Percentiles rank a stretch among this genome's conserved stretches.
Evolutionary conservation across 2,113 vertebrate species (phyloP).

Genomic region (Hippoglossus stenolepis): DNA sequence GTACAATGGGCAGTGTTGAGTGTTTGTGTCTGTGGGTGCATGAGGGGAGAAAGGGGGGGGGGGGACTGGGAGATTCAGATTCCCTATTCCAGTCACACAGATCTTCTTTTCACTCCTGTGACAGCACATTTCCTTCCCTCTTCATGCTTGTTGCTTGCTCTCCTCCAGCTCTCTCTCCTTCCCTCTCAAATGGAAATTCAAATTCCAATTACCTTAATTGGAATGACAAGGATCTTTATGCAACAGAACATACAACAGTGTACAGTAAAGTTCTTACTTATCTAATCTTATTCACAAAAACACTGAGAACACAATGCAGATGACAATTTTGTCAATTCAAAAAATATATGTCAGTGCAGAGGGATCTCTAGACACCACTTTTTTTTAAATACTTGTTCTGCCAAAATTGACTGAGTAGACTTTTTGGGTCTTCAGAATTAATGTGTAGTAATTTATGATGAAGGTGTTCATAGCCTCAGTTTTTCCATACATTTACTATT

Average conservation of each 20-base stretch:
- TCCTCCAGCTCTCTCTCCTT: slow-evolving; percentile 18
- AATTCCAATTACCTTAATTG: slow-evolving; percentile 48
- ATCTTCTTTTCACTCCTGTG: slow-evolving; percentile 63
- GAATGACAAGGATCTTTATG: slow-evolving; percentile 32
- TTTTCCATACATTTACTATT: neutral
- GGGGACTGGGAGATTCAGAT: slow-evolving; percentile 49
- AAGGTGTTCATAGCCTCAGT: neutral
- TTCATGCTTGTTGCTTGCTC: slow-evolving; percentile 70
- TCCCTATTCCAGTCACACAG: slow-evolving; percentile 73
- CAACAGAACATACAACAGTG: slow-evolving; percentile 10
- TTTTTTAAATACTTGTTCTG: too few species aligned
- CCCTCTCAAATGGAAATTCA: slow-evolving; percentile 29
- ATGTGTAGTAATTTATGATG: neutral
- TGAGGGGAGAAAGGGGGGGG: neutral
- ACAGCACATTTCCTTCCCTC: slow-evolving; percentile 71
- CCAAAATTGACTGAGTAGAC: neutral
- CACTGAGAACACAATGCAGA: neutral
- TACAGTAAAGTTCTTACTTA: neutral
- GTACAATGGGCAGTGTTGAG: slow-evolving; percentile 7
- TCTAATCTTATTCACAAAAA: too few species aligned
- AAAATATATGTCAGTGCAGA: neutral
- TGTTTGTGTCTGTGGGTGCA: slow-evolving; percentile 28
- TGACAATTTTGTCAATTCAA: neutral
- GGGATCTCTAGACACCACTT: too few species aligned
- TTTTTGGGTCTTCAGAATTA: neutral